Percentiles rank a stretch among this genome's conserved stretches.
These are phyloP conservation scores for Maniola jurtina DNA, from an alignment of 1,140 invertebrate genomes.

Conservation along the genomic window DNA sequence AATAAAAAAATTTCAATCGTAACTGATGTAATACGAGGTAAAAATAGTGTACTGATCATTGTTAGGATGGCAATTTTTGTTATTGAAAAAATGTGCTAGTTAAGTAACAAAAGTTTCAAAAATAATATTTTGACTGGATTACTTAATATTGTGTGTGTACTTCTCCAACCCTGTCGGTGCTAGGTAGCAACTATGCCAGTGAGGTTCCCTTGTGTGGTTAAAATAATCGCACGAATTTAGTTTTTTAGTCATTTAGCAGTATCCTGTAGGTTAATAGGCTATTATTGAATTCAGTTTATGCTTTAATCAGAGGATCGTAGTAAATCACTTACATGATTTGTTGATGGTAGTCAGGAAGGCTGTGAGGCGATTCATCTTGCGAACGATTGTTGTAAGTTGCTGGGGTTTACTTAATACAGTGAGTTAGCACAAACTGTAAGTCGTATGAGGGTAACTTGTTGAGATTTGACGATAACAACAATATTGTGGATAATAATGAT, in stretches of 20 bases:
- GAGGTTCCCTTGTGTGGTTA: constrained; percentile 33
- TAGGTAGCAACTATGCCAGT: constrained; percentile 64
- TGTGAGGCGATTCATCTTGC: constrained; percentile 46
- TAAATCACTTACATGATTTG: constrained; percentile 32
- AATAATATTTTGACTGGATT: not conserved
- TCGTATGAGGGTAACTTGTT: constrained; percentile 58
- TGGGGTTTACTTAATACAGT: constrained; percentile 34
- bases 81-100: not conserved
- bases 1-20: too few species aligned
- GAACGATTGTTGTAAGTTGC: constrained; percentile 28
- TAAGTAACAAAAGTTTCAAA: not conserved
- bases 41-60: too few species aligned
- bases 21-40: too few species aligned
- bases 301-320: constrained; percentile 38
- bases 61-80: not conserved
- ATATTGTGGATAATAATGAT: constrained; percentile 59
- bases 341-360: constrained; percentile 45
- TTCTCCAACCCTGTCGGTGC: constrained; percentile 57
- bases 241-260: constrained; percentile 13
- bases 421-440: constrained; percentile 68
- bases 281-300: constrained; percentile 35
- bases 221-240: constrained; percentile 27
- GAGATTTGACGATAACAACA: constrained; percentile 72
- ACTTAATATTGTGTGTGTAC: constrained; percentile 18
- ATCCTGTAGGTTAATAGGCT: constrained; percentile 30